These are phyloP conservation scores for Gasterosteus nipponicus DNA, from an alignment of 2,113 vertebrate genomes.

Conservation along the genomic window DNA sequence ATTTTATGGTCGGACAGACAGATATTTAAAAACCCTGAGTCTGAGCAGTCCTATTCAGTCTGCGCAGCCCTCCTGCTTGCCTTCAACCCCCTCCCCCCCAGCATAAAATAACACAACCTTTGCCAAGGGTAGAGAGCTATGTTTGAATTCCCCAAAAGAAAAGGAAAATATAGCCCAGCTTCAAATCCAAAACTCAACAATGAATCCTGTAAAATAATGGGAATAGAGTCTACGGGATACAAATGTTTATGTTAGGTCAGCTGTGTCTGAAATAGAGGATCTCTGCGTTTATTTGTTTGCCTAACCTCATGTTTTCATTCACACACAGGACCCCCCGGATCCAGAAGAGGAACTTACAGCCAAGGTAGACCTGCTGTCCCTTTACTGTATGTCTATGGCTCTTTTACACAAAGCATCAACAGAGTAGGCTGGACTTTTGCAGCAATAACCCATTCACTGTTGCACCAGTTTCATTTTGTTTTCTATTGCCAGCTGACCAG, in stretches of 20 bases:
- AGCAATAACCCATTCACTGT: not conserved
- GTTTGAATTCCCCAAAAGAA: constrained; percentile 1
- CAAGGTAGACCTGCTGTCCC: constrained; percentile 77
- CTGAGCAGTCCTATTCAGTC: not conserved
- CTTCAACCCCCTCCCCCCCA: not conserved
- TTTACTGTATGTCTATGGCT: not conserved
- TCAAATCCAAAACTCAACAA: not conserved
- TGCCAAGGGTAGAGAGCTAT: not conserved
- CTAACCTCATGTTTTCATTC: constrained; percentile 28
- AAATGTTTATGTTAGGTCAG: constrained; percentile 16
- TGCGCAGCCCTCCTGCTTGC: not conserved
- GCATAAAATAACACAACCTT: constrained; percentile 11
- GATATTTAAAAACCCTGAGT: not conserved
- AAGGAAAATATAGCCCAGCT: not conserved
- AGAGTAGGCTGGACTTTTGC: constrained; percentile 1
- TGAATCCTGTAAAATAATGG: not conserved
- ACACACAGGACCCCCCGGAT: constrained; percentile 76
- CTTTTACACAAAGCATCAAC: not conserved
- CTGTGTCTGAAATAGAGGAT: not conserved
- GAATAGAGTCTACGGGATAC: constrained; percentile 24
- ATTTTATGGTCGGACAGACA: not conserved
- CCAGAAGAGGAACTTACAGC: constrained; percentile 85
- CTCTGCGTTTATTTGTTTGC: constrained; percentile 25
- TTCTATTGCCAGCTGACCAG: not conserved
- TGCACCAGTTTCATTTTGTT: not conserved